Percentiles rank a stretch among this genome's conserved stretches.
Evolutionary conservation across 1,140 invertebrate genomes (phyloP).

Genomic region (Trichogramma pretiosum): DNA sequence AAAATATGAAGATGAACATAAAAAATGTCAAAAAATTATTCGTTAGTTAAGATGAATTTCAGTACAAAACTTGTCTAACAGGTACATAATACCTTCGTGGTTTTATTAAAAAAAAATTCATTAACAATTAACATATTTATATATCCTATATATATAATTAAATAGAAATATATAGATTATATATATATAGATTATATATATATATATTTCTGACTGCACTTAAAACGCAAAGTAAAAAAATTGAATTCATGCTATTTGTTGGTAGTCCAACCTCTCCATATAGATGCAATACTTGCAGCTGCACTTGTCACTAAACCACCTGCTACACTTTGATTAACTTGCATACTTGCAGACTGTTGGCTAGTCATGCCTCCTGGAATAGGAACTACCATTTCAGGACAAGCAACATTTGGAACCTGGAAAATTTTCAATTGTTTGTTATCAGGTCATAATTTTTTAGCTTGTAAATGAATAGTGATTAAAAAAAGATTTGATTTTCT

Average conservation of each 20-base stretch:
- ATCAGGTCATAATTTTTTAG: no score
- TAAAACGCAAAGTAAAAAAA: slow-evolving; percentile 6
- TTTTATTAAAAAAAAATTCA: no score
- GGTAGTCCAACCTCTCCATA: slow-evolving; percentile 60
- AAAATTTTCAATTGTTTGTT: no score
- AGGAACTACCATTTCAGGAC: slow-evolving; percentile 45
- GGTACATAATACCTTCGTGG: no score
- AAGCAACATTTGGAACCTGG: slow-evolving; percentile 50
- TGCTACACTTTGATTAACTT: slow-evolving; percentile 48
- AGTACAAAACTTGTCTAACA: no score
- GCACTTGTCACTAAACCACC: slow-evolving; percentile 60
- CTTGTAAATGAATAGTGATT: neutral
- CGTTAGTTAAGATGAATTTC: no score
- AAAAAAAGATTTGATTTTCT: slow-evolving; percentile 21
- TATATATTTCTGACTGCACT: slow-evolving; percentile 13
- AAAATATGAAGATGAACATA: no score
- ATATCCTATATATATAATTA: no score
- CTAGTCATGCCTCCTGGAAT: slow-evolving; percentile 38
- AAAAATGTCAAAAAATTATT: no score
- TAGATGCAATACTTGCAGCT: slow-evolving; percentile 58
- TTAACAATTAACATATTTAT: no score
- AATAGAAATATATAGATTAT: no score
- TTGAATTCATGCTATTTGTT: slow-evolving; percentile 33
- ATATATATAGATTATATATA: no score
- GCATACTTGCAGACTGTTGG: slow-evolving; percentile 50